These are phyloP conservation scores for Chlorops oryzae DNA, from an alignment of 1,140 invertebrate genomes.

Conservation along the genomic window DNA sequence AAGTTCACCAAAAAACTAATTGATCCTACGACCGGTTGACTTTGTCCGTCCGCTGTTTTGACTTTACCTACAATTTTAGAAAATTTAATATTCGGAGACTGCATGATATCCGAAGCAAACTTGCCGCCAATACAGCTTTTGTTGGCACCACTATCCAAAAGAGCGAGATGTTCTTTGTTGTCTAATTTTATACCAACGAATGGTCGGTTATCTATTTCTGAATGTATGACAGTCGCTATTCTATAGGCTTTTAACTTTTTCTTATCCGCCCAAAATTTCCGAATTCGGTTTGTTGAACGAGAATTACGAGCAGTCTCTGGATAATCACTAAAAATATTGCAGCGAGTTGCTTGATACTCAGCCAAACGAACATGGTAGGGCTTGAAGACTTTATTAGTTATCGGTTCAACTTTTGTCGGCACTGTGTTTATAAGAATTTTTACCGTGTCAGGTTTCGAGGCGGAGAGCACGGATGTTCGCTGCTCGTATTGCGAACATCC, in stretches of 20 bases:
- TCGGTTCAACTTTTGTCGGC: no score
- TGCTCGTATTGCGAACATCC: no score
- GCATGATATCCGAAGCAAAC: no score
- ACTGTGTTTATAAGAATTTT: no score
- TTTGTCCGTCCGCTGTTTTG: conserved; percentile 5
- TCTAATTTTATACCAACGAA: neutral
- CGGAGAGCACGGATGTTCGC: no score
- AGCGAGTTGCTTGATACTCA: neutral
- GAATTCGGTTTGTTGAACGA: neutral
- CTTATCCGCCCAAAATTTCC: neutral
- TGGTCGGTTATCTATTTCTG: neutral
- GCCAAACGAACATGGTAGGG: no score
- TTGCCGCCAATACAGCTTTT: conserved; percentile 2
- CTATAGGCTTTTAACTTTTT: neutral
- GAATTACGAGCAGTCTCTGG: neutral
- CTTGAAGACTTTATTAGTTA: no score
- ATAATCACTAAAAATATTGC: conserved; percentile 1
- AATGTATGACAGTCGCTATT: neutral
- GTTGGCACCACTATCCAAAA: conserved; percentile 8
- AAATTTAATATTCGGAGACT: no score
- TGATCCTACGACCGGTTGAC: neutral
- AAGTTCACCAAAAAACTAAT: neutral
- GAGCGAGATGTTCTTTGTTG: neutral
- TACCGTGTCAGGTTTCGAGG: no score
- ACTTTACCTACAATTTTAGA: no score